phyloP scores from a whole-genome alignment of 2,888 invertebrate genomes.

The Zhengitettix transpicula region DNA sequence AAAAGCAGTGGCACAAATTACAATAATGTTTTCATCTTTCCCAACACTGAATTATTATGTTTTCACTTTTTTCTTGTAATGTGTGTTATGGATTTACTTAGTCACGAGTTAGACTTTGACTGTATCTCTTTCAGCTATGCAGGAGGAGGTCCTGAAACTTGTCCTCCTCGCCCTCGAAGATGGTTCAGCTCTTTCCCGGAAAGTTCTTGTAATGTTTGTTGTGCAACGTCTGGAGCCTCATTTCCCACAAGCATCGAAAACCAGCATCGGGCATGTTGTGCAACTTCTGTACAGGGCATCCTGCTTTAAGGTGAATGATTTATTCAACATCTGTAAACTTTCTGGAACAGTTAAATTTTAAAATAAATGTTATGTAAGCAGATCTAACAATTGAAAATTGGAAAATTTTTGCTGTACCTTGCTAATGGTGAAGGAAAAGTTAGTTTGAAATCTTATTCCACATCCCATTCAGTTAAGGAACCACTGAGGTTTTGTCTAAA shows the following conservation, averaged over 20 bases:
- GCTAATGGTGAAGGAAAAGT: too few relatives aligned
- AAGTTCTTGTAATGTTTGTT: conserved; percentile 95
- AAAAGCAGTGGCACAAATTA: neutral
- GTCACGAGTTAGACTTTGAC: neutral
- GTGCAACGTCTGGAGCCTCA: conserved; percentile 92
- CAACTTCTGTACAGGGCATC: conserved; percentile 94
- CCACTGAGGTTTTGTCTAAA: too few relatives aligned
- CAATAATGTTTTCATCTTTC: neutral
- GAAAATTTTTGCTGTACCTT: too few relatives aligned
- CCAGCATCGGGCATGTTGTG: conserved; percentile 97
- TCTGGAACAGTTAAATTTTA: too few relatives aligned
- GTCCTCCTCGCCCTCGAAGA: conserved; percentile 89
- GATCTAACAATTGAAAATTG: too few relatives aligned
- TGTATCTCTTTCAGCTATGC: conserved; percentile 55
- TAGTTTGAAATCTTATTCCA: too few relatives aligned
- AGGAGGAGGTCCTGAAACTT: conserved; percentile 91
- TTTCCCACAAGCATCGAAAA: conserved; percentile 93
- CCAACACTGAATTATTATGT: neutral
- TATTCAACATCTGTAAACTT: too few relatives aligned
- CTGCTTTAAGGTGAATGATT: conserved; percentile 72
- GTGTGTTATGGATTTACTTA: neutral
- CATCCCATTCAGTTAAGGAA: too few relatives aligned
- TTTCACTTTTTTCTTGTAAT: neutral
- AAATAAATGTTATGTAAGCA: too few relatives aligned
- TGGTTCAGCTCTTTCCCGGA: conserved; percentile 81